Base-by-base conservation (phyloP, 2,113 vertebrate genomes). In the Coryphaenoides rupestris region DNA sequence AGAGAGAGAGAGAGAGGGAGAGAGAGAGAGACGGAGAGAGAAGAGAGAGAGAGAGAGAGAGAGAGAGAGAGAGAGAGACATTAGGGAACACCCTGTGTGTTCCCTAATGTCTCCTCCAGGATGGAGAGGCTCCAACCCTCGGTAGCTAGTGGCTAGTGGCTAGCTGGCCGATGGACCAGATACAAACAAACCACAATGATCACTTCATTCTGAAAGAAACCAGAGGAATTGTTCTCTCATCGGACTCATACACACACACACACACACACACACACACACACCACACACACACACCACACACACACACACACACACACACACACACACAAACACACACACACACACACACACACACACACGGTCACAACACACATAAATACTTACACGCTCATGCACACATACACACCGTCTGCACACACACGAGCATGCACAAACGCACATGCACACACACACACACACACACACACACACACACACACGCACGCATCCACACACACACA, bases 91-190 rank as follows among this genome's bases (percentile, higher is more conserved):
- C 76, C 80, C 73, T 68, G 28, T 33, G 5, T 33, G 28, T 4
- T 33, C 28, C 5, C 28, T 6, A 6, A 9, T 74, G 64, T 81
- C 72, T 80, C 77, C 77, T 85, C 80, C 77, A 70, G 85, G 77
- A 89, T 90, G 86, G 87, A 50, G 76, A 86, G 80, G 79, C 82
- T 77, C 83, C 79, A 40, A n/a, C 69, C 82, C 86, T 87, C 85
- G 80, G 74, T 87, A 84, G 81, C 78, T 40, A 40, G 13, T n/a
- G n/a, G 78, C 84, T 82, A 86, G 86, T 86, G n/a, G n/a, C n/a
- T n/a, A n/a, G 81, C 84, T 68, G 77, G 83, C n/a, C n/a, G n/a
- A 87, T 87, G 78, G 78, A 76, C 73, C 52, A 64, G 78, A 87
- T 84, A 80, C 83, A 86, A 85, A 65, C n/a, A 40, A 40, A 40